Base-by-base conservation (phyloP, 2,113 vertebrate genomes). In the Engystomops pustulosus region DNA sequence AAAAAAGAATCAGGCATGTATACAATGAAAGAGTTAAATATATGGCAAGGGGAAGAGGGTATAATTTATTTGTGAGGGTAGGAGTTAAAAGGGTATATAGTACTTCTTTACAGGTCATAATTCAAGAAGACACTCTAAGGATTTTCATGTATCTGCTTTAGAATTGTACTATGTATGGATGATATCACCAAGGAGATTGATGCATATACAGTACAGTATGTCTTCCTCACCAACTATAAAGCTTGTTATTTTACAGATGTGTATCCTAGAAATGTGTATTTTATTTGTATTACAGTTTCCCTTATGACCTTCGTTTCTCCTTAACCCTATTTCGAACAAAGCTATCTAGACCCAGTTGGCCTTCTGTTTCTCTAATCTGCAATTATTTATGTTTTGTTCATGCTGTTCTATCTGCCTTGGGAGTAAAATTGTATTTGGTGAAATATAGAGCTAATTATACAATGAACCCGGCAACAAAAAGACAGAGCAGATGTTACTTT, bases 371-470 rank as follows among this genome's bases (percentile, higher is more conserved):
- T 93, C 92, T 95, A 91, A 94, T 94, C 92, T 94, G 92, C 92
- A 94, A 93, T 94, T 94, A 94, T 94, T 94, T 94, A 95, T 95
- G 92, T 94, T 93, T 94, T 93, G 91, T 93, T 93, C 92, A 92
- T 88, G 93, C 92, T 92, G 92, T 87, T 94, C 90, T 89, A 90
- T 92, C 91, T 88, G 65, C 92, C 91, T 91, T 91, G 92, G 93
- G 93, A 95, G 87, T 88, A 94, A 92, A 94, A 94, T 88, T 93
- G 93, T 93, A 91, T 92, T 94, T 94, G 90, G 91, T 94, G 92
- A 95, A 95, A 94, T 93, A 93, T 87, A 94, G 92, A 93, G 91
- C 92, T 94, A 95, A 95, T 94, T 95, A 95, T 92, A 92, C 92
- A 89, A 91, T 92, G 91, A 93, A 93, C 90, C 86, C 89, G 90